Evolutionary conservation across 2,888 invertebrate genomes (phyloP), one percentile per base, ranked within the genome.

Genomic region (Conops quadrifasciatus): DNA sequence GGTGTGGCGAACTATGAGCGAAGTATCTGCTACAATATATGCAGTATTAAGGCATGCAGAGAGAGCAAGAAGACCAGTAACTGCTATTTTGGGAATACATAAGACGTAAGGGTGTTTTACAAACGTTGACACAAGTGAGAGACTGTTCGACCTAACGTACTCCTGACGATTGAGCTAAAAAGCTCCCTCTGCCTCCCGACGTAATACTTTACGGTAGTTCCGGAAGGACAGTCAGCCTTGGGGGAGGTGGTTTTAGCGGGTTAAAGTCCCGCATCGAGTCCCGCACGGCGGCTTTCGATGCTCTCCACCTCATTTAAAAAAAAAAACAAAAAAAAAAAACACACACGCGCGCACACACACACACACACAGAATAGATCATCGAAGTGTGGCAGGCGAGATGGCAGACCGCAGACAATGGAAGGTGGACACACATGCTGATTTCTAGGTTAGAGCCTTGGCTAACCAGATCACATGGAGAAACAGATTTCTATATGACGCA

Each of bases 161-260:
- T 4, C 9, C 4, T 4, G 36, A 72, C 60, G 47, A 58, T 67
- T 64, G 67, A 67, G 56, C 56, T 36, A 36, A n/a, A 26, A 9
- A 21, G 56, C 36, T 28, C 49, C 15, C 26, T 56, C 36, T 15
- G 24, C 43, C 36, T 56, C 24, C 36, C 19, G 53, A 53, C 19
- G 19, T 9, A 21, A 53, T 53, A 21, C 53, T 53, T 53, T 16
- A 5, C 19, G 53, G 43, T 24, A 45, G 59, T 67, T 59, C 21
- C 45, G 43, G 56, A 43, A n/a, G 36, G 65, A 49, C 47, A 5
- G 3, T 19, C 53, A 21, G 30, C 28, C 36, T 30, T n/a, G 19
- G 36, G 36, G 36, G 36, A 9, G 36, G 36, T 36, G 36, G 36
- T 4, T 4, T 36, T 36, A 36, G 36, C 36, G 36, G 36, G 36